These are phyloP conservation scores for Amblyteles armatorius DNA, from an alignment of 2,888 invertebrate genomes.

Conservation along the genomic window DNA sequence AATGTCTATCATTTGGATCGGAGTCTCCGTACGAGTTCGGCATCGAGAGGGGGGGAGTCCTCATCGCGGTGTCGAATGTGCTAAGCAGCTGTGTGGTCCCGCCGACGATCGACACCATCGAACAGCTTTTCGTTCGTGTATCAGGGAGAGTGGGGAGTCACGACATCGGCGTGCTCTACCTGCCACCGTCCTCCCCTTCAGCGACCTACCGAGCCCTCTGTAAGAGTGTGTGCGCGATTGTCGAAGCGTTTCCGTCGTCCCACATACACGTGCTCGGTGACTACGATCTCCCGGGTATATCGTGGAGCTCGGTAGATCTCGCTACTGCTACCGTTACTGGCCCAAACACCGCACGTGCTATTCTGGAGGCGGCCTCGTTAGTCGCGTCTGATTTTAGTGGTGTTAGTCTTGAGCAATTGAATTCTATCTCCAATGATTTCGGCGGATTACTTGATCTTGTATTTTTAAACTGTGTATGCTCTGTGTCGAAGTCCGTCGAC, in stretches of 20 bases:
- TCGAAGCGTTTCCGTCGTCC: not conserved
- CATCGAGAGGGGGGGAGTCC: not conserved
- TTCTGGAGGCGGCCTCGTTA: not conserved
- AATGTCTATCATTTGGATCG: not conserved
- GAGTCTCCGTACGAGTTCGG: not conserved
- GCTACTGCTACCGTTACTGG: not conserved
- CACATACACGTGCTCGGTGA: not conserved
- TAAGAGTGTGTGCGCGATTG: not conserved
- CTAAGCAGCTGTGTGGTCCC: not conserved
- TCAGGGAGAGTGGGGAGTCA: conserved; percentile 5
- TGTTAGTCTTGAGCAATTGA: not conserved
- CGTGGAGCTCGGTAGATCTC: not conserved
- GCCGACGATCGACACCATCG: not conserved
- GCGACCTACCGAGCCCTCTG: not conserved
- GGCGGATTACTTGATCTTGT: not conserved
- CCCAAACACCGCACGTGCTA: not conserved
- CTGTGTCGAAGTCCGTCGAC: not conserved
- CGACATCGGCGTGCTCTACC: not conserved
- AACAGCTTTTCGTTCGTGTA: not conserved
- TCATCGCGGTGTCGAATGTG: not conserved
- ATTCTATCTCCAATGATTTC: not conserved
- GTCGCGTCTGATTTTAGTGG: not conserved
- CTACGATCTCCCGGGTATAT: not conserved
- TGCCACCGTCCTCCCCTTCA: conserved; percentile 1
- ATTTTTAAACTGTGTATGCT: not conserved